Base-by-base conservation (phyloP, 2,888 invertebrate genomes). In the Lochmaea capreae region DNA sequence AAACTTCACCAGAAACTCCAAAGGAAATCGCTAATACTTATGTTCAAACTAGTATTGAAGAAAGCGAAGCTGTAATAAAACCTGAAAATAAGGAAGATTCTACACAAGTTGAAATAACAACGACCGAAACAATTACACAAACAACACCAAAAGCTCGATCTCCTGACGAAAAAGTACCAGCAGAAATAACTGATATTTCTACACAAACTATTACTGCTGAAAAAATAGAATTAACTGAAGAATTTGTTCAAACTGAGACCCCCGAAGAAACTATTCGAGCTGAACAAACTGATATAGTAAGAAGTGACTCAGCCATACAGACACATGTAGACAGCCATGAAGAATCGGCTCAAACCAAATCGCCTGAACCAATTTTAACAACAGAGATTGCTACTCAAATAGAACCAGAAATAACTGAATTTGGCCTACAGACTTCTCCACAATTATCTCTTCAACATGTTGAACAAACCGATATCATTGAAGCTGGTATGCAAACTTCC, bases 21-120 rank as follows among this genome's bases (percentile, higher is more conserved):
- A 88, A 85, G 69, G 90, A 91, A 81, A 87, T 84, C 2, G 78
- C 81, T 4, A 85, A 87, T 71, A 82, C 82, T 33, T 87, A 89
- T 54, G 88, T 90, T 68, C 94, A 94, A 87, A 94, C 94, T 26
- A 77, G 78, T 22, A 85, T 87, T 77, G 83, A 84, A 65, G 81
- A 73, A 18, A 69, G 70, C 46, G 62, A 66, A 59, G 62, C 68
- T 58, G 72, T 78, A 26, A 76, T 46, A 26, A 89, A 89, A 82
- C 88, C 89, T 0, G 88, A 88, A 78, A 85, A 88, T 72, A 83
- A 78, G 74, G 85, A 85, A 68, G 78, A 84, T 22, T 87, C 89
- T 62, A 85, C 87, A 42, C 91, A 91, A 85, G 89, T 89, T 3
- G 88, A 80, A 70, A 69, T 81, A 39, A 69, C 72, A 68, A 77